Evolutionary conservation across 2,113 vertebrate genomes (phyloP), one percentile per base, ranked within the genome.

Genomic region (Cyanoderma ruficeps): DNA sequence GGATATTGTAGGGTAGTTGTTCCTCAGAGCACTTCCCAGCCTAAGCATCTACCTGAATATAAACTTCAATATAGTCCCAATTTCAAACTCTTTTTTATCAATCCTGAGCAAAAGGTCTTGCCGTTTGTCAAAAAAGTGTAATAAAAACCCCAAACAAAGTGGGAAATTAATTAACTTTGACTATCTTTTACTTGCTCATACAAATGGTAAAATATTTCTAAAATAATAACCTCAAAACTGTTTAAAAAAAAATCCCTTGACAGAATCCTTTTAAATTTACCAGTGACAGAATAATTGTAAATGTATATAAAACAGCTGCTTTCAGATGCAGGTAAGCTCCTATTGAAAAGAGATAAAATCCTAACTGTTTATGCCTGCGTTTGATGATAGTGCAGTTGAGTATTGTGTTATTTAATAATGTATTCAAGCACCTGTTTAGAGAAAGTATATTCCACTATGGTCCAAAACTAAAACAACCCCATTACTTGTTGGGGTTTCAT

Each of bases 371-470:
- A 94, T 90, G 70, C 68, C 79, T 93, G 68, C 1, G 33, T 95
- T 96, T 92, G 89, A 95, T 96, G 88, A 91, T 75, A 93, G 50
- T 88, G 59, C 86, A 87, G 55, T 91, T 95, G 90, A 96, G 78
- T 89, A 95, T 93, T 95, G 83, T 96, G 78, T 82, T 96, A 93
- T 91, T 97, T 93, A 96, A 96, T 96, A 97, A 96, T 96, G 78
- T 61, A 97, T 96, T 96, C 64, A 86, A 93, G 81, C 91, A 97
- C 95, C 92, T 96, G 95, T 97, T 95, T 97, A 89, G 81, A 91
- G 81, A 96, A 90, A 61, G 89, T 94, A 52, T 92, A 90, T 96
- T 91, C 91, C 81, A 82, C 93, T 77, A 84, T 64, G 87, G 95
- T 96, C 95, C 93, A 94, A 96, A 96, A 96, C 93, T 85, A 96